Percentiles rank a stretch among this genome's conserved stretches.
These are phyloP conservation scores for Rhodophaea formosa DNA, from an alignment of 2,888 invertebrate species.

Conservation along the genomic window DNA sequence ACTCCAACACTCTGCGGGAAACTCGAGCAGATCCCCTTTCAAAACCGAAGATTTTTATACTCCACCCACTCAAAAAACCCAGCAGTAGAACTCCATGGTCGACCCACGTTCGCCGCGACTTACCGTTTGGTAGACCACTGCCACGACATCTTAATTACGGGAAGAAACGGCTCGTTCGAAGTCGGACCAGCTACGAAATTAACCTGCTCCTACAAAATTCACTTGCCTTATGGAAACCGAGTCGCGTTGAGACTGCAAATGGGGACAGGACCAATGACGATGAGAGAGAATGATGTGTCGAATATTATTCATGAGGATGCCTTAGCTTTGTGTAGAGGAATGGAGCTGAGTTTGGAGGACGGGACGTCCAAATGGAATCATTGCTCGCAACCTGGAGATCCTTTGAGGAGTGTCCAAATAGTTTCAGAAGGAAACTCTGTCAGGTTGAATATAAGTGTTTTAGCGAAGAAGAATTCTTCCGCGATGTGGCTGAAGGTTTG, in stretches of 20 bases:
- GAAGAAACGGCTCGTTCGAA: conserved; percentile 84
- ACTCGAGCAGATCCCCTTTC: conserved; percentile 83
- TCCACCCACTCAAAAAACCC: conserved; percentile 73
- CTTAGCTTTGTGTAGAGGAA: conserved; percentile 75
- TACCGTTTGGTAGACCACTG: conserved; percentile 87
- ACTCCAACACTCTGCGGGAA: conserved; percentile 84
- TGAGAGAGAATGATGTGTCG: conserved; percentile 55
- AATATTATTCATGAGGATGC: conserved; percentile 64
- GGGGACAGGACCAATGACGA: conserved; percentile 68
- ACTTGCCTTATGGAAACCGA: conserved; percentile 86
- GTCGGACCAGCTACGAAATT: conserved; percentile 81
- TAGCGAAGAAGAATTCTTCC: conserved; percentile 61
- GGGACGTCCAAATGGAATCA: conserved; percentile 82
- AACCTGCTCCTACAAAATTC: conserved; percentile 85
- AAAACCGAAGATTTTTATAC: conserved; percentile 82
- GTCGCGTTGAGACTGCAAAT: conserved; percentile 83
- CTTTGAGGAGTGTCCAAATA: conserved; percentile 80
- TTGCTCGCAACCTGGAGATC: conserved; percentile 81
- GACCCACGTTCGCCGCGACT: conserved; percentile 84
- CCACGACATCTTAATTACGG: conserved; percentile 84
- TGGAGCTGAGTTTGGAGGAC: conserved; percentile 80
- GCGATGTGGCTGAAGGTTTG: conserved; percentile 81
- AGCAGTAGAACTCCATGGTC: conserved; percentile 81
- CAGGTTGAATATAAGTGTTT: conserved; percentile 68
- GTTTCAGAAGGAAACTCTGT: conserved; percentile 82